Percentiles rank a stretch among this genome's conserved stretches.
phyloP scores from a whole-genome alignment of 2,888 invertebrate species.

The Euproctis similis region DNA sequence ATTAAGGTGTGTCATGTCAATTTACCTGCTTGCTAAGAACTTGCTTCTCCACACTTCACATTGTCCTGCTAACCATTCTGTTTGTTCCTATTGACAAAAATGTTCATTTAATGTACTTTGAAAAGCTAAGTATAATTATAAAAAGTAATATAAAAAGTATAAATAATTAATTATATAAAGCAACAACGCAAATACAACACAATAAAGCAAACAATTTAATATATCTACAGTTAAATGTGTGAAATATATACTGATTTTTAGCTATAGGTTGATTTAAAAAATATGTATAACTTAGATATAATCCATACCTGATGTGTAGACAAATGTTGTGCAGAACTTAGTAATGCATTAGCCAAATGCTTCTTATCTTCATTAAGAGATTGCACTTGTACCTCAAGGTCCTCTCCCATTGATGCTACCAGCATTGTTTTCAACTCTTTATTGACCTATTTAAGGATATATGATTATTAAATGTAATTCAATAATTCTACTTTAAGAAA shows the following conservation, averaged over 20 bases:
- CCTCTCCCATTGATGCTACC: conserved; percentile 96
- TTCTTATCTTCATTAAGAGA: conserved; percentile 94
- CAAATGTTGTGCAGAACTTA: conserved; percentile 89
- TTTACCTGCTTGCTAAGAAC: conserved; percentile 92
- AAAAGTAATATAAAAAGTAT: too few relatives aligned
- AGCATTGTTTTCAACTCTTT: conserved; percentile 93
- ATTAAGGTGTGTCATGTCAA: too few relatives aligned
- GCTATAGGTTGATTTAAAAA: too few relatives aligned
- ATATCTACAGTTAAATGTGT: too few relatives aligned
- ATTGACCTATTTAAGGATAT: conserved; percentile 79
- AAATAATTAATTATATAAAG: too few relatives aligned
- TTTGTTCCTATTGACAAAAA: conserved; percentile 79
- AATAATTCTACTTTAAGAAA: too few relatives aligned
- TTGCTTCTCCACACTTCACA: conserved; percentile 98
- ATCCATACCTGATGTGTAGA: conserved; percentile 88
- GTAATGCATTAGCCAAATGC: conserved; percentile 87
- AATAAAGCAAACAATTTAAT: too few relatives aligned
- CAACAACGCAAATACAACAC: too few relatives aligned
- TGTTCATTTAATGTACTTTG: too few relatives aligned
- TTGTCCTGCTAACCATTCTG: conserved; percentile 94
- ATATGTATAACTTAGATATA: too few relatives aligned
- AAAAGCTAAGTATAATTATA: too few relatives aligned
- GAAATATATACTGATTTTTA: too few relatives aligned
- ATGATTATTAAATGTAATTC: not conserved
- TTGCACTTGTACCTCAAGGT: conserved; percentile 91